Base-by-base conservation (phyloP, 2,888 invertebrate genomes). In the Clitarchus hookeri region DNA sequence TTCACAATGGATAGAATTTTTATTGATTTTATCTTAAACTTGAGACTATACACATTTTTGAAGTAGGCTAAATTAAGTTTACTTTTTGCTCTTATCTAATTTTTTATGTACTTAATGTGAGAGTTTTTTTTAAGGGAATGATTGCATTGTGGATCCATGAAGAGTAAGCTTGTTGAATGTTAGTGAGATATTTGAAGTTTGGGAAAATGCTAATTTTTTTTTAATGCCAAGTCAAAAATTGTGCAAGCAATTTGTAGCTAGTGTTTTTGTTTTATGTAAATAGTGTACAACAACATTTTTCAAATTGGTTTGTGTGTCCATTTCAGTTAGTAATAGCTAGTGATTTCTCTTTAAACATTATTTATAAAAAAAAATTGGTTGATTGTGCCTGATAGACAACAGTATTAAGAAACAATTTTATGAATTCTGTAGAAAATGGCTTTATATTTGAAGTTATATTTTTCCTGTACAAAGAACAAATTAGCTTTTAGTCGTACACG, bases 201-300 rank as follows among this genome's bases (percentile, higher is more conserved):
- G 65, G 65, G 65, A 48, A 48, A 48, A 13, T 65, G n/a, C 65
- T 65, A n/a, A 65, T 2, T 65, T 65, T 65, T 65, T 53, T 65
- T 65, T 65, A 65, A 4, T 65, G 65, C 23, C 19, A 65, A 23
- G 65, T 65, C 19, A 65, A 65, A n/a, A 65, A 23, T 19, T 65
- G 19, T 65, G 65, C 65, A n/a, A 65, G 65, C n/a, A n/a, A 65
- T 65, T 65, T 65, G 6, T 65, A 65, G 65, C 2, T n/a, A 65
- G 65, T 65, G 65, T 65, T 65, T n/a, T 65, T 48, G n/a, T 65
- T 65, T 65, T n/a, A n/a, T 65, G 65, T 65, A 65, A 65, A 65
- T 65, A 65, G 19, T 65, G 19, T 65, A n/a, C n/a, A 65, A 65
- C 65, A 65, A 65, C 6, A n/a, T 65, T 65, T 53, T 65, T 23